A percentile compares a stretch with the other conserved stretches of the same genome.
Conservation (phyloP, 2,888 invertebrate species). For the Julus scandinavius region DNA sequence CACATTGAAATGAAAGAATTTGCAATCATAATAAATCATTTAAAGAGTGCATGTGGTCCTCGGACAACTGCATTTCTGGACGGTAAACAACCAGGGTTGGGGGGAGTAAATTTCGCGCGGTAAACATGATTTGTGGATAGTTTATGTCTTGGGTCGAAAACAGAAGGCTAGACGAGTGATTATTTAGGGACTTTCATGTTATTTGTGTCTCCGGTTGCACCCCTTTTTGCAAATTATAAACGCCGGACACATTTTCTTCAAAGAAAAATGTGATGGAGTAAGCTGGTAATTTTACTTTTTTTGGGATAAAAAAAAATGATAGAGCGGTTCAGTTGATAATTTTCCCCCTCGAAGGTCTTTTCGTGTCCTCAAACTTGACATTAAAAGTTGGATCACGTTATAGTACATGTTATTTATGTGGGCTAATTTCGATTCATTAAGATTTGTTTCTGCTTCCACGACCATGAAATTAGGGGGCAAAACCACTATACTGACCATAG, state of each 20-base stretch:
- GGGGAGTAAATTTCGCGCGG: not conserved
- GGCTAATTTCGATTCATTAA: not conserved
- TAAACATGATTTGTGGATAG: not conserved
- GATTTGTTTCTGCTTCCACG: not conserved
- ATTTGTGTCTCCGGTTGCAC: not conserved
- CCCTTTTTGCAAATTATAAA: conserved; percentile 2
- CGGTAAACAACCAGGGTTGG: not conserved
- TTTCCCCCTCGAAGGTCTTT: not conserved
- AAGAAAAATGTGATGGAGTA: not conserved
- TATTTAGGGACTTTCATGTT: not conserved
- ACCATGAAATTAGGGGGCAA: not conserved
- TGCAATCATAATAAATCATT: not conserved
- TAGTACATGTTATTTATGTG: not conserved
- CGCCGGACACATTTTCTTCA: not conserved
- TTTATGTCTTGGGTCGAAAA: not conserved
- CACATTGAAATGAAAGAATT: not conserved
- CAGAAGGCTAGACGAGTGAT: not conserved
- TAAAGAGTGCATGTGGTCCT: not conserved
- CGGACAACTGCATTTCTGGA: not conserved
- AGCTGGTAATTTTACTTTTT: not conserved
- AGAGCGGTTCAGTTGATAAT: not conserved
- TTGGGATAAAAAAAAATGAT: not conserved
- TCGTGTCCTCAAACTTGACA: conserved; percentile 31
- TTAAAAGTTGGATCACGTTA: not conserved
- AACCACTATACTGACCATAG: too few species aligned